A percentile compares a stretch with the other conserved stretches of the same genome.
phyloP scores from a whole-genome alignment of 92 coral and sea anemone genomes.

The Blastomussa wellsi region DNA sequence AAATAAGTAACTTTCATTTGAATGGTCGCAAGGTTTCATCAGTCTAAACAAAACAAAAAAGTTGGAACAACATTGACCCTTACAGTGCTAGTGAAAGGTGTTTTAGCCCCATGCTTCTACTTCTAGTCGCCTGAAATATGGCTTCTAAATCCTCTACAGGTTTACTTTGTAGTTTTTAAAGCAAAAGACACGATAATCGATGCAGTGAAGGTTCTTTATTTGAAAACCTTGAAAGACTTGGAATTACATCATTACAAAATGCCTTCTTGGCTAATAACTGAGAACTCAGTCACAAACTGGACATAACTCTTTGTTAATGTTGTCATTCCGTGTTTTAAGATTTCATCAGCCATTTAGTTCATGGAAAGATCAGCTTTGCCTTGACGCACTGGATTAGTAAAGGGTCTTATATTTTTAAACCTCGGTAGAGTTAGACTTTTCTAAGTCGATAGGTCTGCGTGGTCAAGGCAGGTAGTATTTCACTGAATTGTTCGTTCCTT shows the following conservation, averaged over 20 bases:
- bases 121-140: neutral
- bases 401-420: neutral
- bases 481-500: neutral
- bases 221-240: neutral
- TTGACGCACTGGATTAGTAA: neutral
- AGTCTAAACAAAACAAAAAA: neutral
- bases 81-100: neutral
- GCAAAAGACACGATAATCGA: neutral
- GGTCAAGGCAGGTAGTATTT: neutral
- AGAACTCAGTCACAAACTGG: neutral
- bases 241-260: neutral
- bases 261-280: neutral
- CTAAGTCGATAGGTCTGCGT: neutral
- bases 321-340: neutral
- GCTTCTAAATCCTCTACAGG: neutral
- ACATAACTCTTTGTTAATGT: neutral
- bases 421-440: neutral
- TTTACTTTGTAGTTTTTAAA: neutral
- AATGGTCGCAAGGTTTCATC: neutral
- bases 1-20: neutral
- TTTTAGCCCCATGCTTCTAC: neutral
- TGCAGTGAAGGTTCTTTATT: constrained; percentile 19
- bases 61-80: neutral
- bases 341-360: neutral
- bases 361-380: neutral